phyloP scores from a whole-genome alignment of 2,888 invertebrate genomes.

The Melinaea menophilus region DNA sequence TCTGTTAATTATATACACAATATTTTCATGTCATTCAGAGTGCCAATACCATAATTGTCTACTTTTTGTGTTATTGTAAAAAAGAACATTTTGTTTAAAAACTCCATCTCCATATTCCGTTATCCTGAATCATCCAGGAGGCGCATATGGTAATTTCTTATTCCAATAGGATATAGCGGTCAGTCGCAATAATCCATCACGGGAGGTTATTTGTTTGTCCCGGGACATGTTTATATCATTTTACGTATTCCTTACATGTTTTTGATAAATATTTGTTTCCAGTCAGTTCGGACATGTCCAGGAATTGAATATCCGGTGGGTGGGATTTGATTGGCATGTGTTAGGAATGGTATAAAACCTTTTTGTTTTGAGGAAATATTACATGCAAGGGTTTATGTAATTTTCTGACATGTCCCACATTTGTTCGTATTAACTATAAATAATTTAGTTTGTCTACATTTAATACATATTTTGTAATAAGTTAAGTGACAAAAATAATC shows the following conservation, averaged over 20 bases:
- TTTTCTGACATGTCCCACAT: neutral
- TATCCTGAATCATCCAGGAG: constrained; percentile 48
- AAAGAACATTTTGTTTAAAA: constrained; percentile 5
- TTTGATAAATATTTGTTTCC: constrained; percentile 76
- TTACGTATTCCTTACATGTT: constrained; percentile 77
- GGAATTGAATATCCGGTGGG: constrained; percentile 74
- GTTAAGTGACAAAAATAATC: too few species aligned
- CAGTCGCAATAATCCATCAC: constrained; percentile 78
- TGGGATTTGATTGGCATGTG: constrained; percentile 63
- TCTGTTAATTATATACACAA: too few species aligned
- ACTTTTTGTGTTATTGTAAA: too few species aligned
- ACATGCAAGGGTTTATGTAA: constrained; percentile 8
- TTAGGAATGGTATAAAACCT: constrained; percentile 35
- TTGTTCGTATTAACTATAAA: neutral
- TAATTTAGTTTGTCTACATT: neutral
- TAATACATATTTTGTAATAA: too few species aligned
- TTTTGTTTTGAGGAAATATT: constrained; percentile 19
- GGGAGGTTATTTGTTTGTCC: constrained; percentile 63
- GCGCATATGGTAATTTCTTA: constrained; percentile 78
- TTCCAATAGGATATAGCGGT: constrained; percentile 77
- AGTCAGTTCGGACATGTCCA: constrained; percentile 67
- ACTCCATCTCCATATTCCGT: constrained; percentile 45
- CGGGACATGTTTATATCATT: constrained; percentile 70
- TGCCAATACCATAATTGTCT: too few species aligned
- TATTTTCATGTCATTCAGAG: too few species aligned